Conservation (phyloP, 1,140 invertebrate species). For the Lamellibrachia luymesi region DNA sequence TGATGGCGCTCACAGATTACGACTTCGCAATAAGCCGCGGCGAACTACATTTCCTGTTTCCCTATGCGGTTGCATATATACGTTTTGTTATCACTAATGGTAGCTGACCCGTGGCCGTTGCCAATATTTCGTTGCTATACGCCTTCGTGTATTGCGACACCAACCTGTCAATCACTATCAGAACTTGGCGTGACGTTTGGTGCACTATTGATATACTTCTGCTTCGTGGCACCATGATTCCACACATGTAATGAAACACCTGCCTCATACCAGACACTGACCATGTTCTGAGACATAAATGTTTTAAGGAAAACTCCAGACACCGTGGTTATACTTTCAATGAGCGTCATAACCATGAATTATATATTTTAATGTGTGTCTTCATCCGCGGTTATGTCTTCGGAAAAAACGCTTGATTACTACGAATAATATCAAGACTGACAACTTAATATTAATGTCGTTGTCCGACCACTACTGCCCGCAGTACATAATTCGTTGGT, state of each 20-base stretch:
- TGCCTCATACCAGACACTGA: neutral
- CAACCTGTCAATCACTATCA: neutral
- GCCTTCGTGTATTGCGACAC: neutral
- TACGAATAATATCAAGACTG: neutral
- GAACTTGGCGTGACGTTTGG: neutral
- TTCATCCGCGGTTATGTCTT: neutral
- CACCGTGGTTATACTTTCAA: neutral
- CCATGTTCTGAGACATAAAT: neutral
- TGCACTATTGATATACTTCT: neutral
- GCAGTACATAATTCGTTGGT: too few relatives aligned
- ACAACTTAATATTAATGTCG: neutral
- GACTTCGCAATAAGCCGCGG: neutral
- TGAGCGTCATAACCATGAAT: neutral
- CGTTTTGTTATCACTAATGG: neutral
- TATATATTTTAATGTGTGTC: neutral
- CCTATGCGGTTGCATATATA: neutral
- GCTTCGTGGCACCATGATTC: neutral
- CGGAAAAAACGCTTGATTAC: neutral
- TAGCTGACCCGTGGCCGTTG: neutral
- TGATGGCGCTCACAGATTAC: neutral
- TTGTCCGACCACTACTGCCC: too few relatives aligned
- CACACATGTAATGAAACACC: neutral
- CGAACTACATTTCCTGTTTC: neutral
- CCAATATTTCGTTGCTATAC: neutral
- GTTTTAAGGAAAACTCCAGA: neutral